Base-by-base conservation (phyloP, 2,888 invertebrate genomes). In the Drosophila leonis region DNA sequence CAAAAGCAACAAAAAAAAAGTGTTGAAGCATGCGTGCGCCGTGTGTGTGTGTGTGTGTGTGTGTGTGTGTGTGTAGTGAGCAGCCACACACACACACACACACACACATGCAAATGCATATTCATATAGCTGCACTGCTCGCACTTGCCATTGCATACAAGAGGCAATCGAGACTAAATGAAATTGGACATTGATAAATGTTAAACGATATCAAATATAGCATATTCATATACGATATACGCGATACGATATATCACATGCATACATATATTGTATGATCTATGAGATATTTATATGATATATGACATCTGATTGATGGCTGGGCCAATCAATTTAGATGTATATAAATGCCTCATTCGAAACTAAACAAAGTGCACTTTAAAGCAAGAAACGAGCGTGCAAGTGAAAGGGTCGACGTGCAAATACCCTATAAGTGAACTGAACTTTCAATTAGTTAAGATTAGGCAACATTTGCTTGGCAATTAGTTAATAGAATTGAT, bases 161-260 rank as follows among this genome's bases (percentile, higher is more conserved):
- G 44, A 27, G 46, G 10, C 48, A 61, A 49, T 52, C 39, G 39
- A 51, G n/a, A 27, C 46, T 55, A 29, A 20, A 56, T 35, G 42
- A 61, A 61, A 52, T 46, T 63, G 63, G 39, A 54, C 66, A 39
- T 59, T 59, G 63, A 66, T 63, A 46, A 56, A 62, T 62, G 63
- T 42, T 67, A 42, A 54, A 63, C 39, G 61, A 54, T 65, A 33
- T 61, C 54, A 54, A 27, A 39, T 39, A 39, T 12, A 54, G 39
- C 54, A 46, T 39, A 56, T 55, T 29, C 13, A 41, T 41, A 18
- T 41, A 27, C 35, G 39, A 56, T 42, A 24, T 13, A 55, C 20
- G 52, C 24, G 24, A n/a, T n/a, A 54, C 37, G 10, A 41, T 10
- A 56, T 46, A 57, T 42, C n/a, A 57, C 6, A 24, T 33, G n/a